Evolutionary conservation across 2,113 vertebrate genomes (phyloP).

Genomic region (Zosterops borbonicus): DNA sequence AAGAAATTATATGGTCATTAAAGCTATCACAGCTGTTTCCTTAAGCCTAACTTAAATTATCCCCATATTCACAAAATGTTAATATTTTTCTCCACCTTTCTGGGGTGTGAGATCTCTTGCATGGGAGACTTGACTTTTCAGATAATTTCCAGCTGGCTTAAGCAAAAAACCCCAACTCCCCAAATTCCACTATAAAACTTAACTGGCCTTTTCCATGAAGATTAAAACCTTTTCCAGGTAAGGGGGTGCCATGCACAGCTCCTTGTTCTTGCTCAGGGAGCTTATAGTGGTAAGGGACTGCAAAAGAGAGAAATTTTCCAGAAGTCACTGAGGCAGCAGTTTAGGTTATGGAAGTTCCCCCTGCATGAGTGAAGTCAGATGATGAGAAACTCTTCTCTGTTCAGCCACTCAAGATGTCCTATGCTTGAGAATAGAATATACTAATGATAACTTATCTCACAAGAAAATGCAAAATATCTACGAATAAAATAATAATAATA

Average conservation of each 20-base stretch:
- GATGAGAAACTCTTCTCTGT: not conserved
- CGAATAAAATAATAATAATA: not conserved
- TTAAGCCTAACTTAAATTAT: not conserved
- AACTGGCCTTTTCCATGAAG: not conserved
- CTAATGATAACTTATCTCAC: not conserved
- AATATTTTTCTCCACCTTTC: not conserved
- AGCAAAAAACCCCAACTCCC: not conserved
- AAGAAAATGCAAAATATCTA: not conserved
- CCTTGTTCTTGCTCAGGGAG: not conserved
- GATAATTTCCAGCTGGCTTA: not conserved
- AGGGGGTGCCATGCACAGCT: not conserved
- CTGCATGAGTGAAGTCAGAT: not conserved
- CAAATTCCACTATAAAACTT: not conserved
- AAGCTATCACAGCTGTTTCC: not conserved
- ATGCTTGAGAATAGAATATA: not conserved
- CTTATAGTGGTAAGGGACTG: not conserved
- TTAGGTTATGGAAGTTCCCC: not conserved
- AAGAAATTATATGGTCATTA: not conserved
- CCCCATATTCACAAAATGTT: not conserved
- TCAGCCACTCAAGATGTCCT: not conserved
- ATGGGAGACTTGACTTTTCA: not conserved
- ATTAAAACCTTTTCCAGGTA: not conserved
- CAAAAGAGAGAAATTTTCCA: not conserved
- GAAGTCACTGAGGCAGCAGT: not conserved
- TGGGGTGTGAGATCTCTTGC: not conserved